A percentile compares a stretch with the other conserved stretches of the same genome.
Evolutionary conservation across 2,113 vertebrate species (phyloP).

Genomic region (Tragulus kanchil): DNA sequence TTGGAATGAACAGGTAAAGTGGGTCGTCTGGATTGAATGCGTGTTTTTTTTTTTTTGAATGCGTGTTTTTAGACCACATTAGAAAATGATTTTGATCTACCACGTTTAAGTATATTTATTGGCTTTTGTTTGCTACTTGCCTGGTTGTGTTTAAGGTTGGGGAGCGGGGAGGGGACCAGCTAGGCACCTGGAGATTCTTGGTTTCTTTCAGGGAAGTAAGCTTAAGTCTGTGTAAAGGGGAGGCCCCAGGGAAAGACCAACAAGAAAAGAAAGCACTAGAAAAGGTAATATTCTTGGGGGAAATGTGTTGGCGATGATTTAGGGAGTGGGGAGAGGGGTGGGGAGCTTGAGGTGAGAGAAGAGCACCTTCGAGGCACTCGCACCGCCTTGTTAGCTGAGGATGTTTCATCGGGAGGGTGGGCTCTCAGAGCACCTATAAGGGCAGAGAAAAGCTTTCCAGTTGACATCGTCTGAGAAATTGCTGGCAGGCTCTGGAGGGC

Average conservation of each 20-base stretch:
- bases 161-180: not conserved
- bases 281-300: not conserved
- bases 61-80: not conserved
- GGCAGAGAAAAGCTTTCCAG: slow-evolving; percentile 65
- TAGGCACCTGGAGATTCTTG: not conserved
- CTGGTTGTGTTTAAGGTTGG: not conserved
- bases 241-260: not conserved
- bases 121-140: slow-evolving; percentile 4
- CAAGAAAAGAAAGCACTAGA: not conserved
- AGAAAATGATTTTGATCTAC: not conserved
- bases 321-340: too few species aligned
- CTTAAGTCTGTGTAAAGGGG: not conserved
- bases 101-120: slow-evolving; percentile 54
- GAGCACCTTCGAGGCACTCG: not conserved
- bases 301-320: not conserved
- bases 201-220: slow-evolving; percentile 48
- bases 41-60: not conserved
- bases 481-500: slow-evolving; percentile 64
- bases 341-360: not conserved
- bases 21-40: not conserved
- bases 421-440: slow-evolving; percentile 44
- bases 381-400: not conserved
- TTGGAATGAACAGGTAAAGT: not conserved
- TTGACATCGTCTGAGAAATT: slow-evolving; percentile 79
- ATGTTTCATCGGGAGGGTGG: not conserved